Evolutionary conservation across 2,113 vertebrate genomes (phyloP), one percentile per base, ranked within the genome.

Genomic region (Lathamus discolor): DNA sequence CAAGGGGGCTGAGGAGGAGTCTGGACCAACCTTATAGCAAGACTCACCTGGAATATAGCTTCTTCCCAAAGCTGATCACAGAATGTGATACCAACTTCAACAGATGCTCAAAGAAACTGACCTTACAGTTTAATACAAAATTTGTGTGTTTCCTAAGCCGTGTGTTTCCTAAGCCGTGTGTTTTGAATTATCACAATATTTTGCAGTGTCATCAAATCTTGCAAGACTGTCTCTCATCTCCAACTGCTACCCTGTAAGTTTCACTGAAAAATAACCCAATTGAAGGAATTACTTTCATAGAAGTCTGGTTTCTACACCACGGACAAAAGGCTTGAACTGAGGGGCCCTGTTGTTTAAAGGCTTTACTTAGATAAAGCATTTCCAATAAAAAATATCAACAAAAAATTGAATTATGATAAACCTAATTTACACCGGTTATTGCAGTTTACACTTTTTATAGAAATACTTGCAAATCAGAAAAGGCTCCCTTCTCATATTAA

Each of bases 111-210:
- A 20, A 64, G 46, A 92, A 92, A 82, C 43, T 29, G 33, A 55
- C 43, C 13, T 79, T 14, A 28, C 24, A 13, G 7, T 83, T 73
- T 79, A 66, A 73, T 55, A 25, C 11, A 73, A 73, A 15, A 9
- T 35, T 24, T 69, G 44, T 75, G n/a, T 37, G 37, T 37, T 37
- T 37, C 37, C 37, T 37, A 37, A 37, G 37, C 37, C 37, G 37
- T 37, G 44, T 3, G 10, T 83, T 89, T 84, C 41, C 43, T 48
- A 72, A 78, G 13, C 6, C 41, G 1, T 37, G 5, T 77, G 37
- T 83, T 96, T 91, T 63, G 72, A 89, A 75, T 75, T 84, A 59
- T 49, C 72, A 7, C 13, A 78, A 13, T 73, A 62, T 7, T 62
- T 90, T 14, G 2, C 37, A 57, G 13, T 69, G 48, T 33, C 39